phyloP scores from a whole-genome alignment of 1,140 invertebrate genomes.

The Leptinotarsa lineolata region DNA sequence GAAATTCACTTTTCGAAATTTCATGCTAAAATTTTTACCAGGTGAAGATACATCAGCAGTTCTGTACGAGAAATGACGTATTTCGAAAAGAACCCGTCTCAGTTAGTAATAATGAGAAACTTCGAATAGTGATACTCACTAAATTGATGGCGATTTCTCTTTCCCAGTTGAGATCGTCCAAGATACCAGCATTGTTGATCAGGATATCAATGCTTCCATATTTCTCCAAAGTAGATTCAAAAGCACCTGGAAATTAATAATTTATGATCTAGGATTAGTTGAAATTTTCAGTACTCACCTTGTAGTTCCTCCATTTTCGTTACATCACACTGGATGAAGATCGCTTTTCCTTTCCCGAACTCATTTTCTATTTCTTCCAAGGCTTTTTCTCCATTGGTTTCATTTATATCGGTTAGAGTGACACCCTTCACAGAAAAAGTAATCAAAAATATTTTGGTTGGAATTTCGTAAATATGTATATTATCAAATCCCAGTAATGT shows the following conservation, averaged over 20 bases:
- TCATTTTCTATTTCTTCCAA: neutral
- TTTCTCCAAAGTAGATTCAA: conserved; percentile 29
- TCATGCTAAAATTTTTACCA: no score
- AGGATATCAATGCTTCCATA: conserved; percentile 59
- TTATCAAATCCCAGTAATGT: no score
- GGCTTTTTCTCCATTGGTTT: neutral
- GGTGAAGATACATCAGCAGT: no score
- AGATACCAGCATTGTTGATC: conserved; percentile 60
- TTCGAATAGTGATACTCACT: conserved; percentile 50
- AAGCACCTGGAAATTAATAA: neutral
- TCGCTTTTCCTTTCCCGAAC: neutral
- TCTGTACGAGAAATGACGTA: no score
- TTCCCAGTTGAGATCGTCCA: conserved; percentile 59
- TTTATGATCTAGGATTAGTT: no score
- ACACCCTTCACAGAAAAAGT: neutral
- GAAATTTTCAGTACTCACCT: neutral
- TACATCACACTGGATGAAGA: neutral
- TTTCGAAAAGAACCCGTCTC: no score
- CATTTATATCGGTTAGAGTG: neutral
- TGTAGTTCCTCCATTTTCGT: neutral
- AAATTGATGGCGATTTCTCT: conserved; percentile 59
- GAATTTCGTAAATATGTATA: no score
- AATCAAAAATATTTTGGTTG: no score
- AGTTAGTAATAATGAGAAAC: no score
- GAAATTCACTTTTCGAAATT: no score